Conservation (phyloP, 2,888 invertebrate genomes). For the Sylvicola cinctus region DNA sequence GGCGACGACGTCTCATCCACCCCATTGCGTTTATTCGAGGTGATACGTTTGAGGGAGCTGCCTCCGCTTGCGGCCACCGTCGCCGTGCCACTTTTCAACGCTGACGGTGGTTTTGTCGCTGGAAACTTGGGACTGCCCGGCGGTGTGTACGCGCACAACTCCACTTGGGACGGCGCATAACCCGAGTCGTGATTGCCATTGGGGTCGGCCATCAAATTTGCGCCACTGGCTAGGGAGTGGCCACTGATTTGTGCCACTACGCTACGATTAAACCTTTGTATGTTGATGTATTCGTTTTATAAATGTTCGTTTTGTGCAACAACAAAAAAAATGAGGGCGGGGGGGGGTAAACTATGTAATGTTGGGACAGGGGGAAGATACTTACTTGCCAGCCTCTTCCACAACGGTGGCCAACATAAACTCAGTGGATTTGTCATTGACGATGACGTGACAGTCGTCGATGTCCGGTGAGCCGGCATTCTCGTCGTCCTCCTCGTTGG, state of each 20-base stretch:
- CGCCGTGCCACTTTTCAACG: conserved; percentile 5
- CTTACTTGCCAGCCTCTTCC: conserved; percentile 64
- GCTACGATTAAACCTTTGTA: conserved; percentile 20
- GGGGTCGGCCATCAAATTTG: conserved; percentile 33
- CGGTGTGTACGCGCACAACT: conserved; percentile 27
- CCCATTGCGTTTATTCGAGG: conserved; percentile 19
- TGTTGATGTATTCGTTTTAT: conserved; percentile 1
- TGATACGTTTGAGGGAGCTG: conserved; percentile 15
- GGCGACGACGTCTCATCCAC: conserved; percentile 22
- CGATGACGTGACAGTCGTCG: conserved; percentile 65
- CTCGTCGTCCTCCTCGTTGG: conserved; percentile 67
- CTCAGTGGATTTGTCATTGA: conserved; percentile 77
- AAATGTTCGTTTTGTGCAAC: conserved; percentile 3
- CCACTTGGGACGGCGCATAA: conserved; percentile 43
- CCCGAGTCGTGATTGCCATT: conserved; percentile 74
- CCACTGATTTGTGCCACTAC: conserved; percentile 34
- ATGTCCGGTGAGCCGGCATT: conserved; percentile 38
- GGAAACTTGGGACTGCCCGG: conserved; percentile 30
- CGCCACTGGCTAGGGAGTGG: conserved; percentile 28
- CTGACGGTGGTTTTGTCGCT: conserved; percentile 11
- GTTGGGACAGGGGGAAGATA: too few relatives aligned
- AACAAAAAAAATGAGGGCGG: too few relatives aligned
- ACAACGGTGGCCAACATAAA: conserved; percentile 78
- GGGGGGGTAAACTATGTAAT: too few relatives aligned
- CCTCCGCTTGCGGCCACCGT: not conserved